phyloP scores from a whole-genome alignment of 2,113 vertebrate species.

The Eidolon helvum region DNA sequence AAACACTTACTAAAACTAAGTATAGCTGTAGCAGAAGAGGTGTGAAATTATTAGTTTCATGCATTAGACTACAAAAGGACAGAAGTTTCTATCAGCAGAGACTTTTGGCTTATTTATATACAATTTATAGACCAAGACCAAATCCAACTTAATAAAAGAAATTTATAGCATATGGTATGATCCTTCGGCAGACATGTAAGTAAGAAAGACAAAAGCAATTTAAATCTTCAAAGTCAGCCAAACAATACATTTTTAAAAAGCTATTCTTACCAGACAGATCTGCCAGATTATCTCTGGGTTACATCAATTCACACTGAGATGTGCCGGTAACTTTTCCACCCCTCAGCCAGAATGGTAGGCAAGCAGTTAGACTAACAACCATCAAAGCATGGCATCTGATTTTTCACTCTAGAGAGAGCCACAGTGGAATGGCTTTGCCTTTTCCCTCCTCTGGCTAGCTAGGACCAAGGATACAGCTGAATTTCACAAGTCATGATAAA shows the following conservation, averaged over 20 bases:
- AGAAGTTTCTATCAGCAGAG: conserved; percentile 11
- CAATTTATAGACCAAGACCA: conserved; percentile 39
- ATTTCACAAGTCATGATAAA: conserved; percentile 35
- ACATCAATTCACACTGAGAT: neutral
- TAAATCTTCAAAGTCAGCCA: conserved; percentile 30
- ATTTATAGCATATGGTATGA: neutral
- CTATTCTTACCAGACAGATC: conserved; percentile 63
- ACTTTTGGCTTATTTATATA: neutral
- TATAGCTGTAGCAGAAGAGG: neutral
- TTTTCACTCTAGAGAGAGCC: conserved; percentile 27
- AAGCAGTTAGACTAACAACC: neutral
- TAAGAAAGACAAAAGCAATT: conserved; percentile 43
- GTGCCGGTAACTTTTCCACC: conserved; percentile 21
- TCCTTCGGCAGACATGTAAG: neutral
- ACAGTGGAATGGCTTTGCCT: neutral
- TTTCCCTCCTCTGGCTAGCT: neutral
- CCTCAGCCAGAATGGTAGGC: neutral
- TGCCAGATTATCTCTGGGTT: conserved; percentile 38
- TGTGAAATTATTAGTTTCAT: neutral
- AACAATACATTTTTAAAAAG: conserved; percentile 29
- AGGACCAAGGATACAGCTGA: conserved; percentile 15
- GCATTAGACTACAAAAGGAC: conserved; percentile 8
- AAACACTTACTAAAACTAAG: neutral
- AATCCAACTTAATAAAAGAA: conserved; percentile 47
- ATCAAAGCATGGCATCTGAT: neutral